These are phyloP conservation scores for Petrocephalus microphthalmus DNA, from an alignment of 2,113 vertebrate species.

Conservation along the genomic window DNA sequence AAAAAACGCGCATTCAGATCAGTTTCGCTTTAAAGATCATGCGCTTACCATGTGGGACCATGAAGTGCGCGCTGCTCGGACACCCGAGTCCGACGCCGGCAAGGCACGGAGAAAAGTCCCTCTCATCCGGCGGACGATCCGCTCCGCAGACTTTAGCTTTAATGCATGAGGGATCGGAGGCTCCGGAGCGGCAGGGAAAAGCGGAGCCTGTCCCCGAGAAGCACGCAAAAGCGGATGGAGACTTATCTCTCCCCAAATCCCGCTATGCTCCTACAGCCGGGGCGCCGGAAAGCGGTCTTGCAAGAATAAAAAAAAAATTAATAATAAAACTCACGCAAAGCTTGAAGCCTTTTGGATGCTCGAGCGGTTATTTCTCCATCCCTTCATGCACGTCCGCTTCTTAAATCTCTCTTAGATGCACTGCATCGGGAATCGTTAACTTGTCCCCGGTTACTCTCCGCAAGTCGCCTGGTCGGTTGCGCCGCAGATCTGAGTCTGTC, in stretches of 20 bases:
- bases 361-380: not conserved
- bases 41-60: constrained; percentile 38
- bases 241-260: constrained; percentile 13
- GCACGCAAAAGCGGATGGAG: not conserved
- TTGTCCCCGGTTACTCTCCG: constrained; percentile 3
- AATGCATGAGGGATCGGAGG: constrained; percentile 1
- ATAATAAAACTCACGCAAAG: not conserved
- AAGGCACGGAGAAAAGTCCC: not conserved
- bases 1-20: not conserved
- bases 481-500: constrained; percentile 51
- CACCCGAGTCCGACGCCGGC: not conserved
- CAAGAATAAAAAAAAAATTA: not conserved
- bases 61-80: constrained; percentile 30
- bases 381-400: not conserved
- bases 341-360: not conserved
- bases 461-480: constrained; percentile 42
- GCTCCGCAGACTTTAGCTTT: not conserved
- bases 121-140: not conserved
- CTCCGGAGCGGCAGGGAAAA: not conserved
- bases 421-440: not conserved
- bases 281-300: not conserved
- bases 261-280: constrained; percentile 1
- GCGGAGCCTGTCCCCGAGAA: not conserved
- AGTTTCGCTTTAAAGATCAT: not conserved
- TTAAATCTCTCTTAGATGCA: not conserved